A percentile compares a stretch with the other conserved stretches of the same genome.
phyloP scores from a whole-genome alignment of 2,888 invertebrate genomes.

The Philaethria dido region DNA sequence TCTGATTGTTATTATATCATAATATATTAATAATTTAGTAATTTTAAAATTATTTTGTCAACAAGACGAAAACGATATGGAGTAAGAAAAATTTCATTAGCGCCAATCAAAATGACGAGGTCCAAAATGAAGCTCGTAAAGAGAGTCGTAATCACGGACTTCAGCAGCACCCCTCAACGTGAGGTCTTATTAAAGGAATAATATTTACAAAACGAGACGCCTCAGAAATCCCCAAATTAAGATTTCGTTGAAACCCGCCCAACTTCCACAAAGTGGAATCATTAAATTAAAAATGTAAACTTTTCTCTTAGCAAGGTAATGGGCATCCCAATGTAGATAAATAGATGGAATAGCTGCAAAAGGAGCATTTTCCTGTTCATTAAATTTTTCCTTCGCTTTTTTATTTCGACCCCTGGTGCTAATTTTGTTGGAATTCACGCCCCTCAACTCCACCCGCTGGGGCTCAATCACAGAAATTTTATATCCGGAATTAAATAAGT shows the following conservation, averaged over 20 bases:
- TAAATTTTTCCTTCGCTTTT: conserved; percentile 85
- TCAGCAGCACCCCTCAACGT: conserved; percentile 80
- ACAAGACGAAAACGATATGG: conserved; percentile 78
- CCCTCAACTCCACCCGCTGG: conserved; percentile 81
- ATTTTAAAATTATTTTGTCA: conserved; percentile 79
- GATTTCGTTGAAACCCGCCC: conserved; percentile 84
- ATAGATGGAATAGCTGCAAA: conserved; percentile 85
- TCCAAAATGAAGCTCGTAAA: conserved; percentile 82
- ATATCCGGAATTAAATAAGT: conserved; percentile 85
- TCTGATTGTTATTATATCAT: conserved; percentile 63
- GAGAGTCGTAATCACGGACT: conserved; percentile 84
- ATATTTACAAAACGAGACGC: conserved; percentile 85
- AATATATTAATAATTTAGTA: conserved; percentile 62
- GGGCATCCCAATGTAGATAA: conserved; percentile 85
- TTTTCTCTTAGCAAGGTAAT: conserved; percentile 85
- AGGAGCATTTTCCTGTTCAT: conserved; percentile 85
- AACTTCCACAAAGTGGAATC: conserved; percentile 85
- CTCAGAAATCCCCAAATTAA: conserved; percentile 85
- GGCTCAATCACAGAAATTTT: conserved; percentile 85
- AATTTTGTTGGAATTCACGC: conserved; percentile 85
- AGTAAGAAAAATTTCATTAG: conserved; percentile 84
- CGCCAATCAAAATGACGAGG: conserved; percentile 84
- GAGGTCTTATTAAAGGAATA: conserved; percentile 85
- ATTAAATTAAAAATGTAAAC: conserved; percentile 85
- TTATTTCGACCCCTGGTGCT: conserved; percentile 85